Percentiles rank a stretch among this genome's conserved stretches.
Evolutionary conservation across 2,888 invertebrate genomes (phyloP).

Genomic region (Diarsia rubi): DNA sequence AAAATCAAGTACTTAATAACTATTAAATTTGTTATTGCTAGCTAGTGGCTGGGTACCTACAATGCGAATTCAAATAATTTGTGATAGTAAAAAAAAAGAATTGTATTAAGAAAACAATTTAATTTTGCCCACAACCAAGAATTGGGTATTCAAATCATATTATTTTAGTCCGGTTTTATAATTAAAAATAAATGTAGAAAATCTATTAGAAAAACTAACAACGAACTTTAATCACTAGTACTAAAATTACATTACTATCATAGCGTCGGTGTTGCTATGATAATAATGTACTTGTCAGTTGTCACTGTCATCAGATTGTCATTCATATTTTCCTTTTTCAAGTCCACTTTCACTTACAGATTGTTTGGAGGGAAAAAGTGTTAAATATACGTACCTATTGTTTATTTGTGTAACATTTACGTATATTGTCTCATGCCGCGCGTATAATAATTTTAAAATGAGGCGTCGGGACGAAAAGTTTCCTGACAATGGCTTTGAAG

Average conservation of each 20-base stretch:
- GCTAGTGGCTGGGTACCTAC: background rate
- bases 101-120: background rate
- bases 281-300: background rate
- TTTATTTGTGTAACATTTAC: no score
- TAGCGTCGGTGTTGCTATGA: conserved; percentile 2
- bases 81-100: background rate
- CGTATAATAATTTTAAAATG: conserved; percentile 31
- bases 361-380: conserved; percentile 15
- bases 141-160: no score
- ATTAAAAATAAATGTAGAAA: background rate
- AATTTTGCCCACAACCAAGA: background rate
- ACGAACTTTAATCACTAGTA: background rate
- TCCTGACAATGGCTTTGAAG: conserved; percentile 92
- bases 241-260: conserved; percentile 3
- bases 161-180: background rate
- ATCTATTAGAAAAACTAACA: no score
- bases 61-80: background rate
- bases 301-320: background rate
- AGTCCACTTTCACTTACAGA: background rate
- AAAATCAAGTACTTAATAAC: background rate
- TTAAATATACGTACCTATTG: background rate
- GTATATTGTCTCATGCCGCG: background rate
- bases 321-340: background rate
- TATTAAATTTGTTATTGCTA: no score
- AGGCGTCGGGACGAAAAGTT: conserved; percentile 85